A percentile compares a stretch with the other conserved stretches of the same genome.
phyloP scores from a whole-genome alignment of 2,113 vertebrate species.

The Candoia aspera region DNA sequence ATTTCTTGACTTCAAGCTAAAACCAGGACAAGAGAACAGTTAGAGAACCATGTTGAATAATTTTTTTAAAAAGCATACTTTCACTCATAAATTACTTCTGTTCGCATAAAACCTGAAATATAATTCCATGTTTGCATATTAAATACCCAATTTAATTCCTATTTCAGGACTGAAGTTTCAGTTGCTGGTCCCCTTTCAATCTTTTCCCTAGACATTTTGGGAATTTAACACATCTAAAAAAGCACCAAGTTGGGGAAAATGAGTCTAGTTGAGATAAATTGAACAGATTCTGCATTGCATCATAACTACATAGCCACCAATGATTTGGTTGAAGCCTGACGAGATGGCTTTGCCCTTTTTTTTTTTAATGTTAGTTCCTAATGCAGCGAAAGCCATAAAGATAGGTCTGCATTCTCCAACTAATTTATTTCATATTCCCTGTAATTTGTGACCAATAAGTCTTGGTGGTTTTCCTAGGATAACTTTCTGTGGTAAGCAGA shows the following conservation, averaged over 20 bases:
- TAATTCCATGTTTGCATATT: conserved; percentile 53
- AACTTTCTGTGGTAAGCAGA: conserved; percentile 55
- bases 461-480: conserved; percentile 45
- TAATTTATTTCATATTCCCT: conserved; percentile 61
- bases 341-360: conserved; percentile 20
- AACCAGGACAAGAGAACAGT: conserved; percentile 52
- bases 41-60: conserved; percentile 55
- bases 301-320: conserved; percentile 38
- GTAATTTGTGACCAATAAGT: conserved; percentile 62
- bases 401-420: conserved; percentile 60
- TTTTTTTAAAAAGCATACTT: background rate
- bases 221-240: background rate
- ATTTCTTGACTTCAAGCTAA: conserved; percentile 45
- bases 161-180: background rate
- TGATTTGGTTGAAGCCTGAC: background rate
- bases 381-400: conserved; percentile 65
- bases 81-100: conserved; percentile 46
- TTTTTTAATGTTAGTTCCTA: conserved; percentile 57
- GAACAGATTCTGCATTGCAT: background rate
- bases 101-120: conserved; percentile 58
- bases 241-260: background rate
- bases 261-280: background rate
- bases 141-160: conserved; percentile 49
- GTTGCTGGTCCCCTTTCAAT: background rate
- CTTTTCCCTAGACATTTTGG: background rate